Evolutionary conservation across 2,888 invertebrate species (phyloP), one percentile per base, ranked within the genome.

Genomic region (Mythimna impura): DNA sequence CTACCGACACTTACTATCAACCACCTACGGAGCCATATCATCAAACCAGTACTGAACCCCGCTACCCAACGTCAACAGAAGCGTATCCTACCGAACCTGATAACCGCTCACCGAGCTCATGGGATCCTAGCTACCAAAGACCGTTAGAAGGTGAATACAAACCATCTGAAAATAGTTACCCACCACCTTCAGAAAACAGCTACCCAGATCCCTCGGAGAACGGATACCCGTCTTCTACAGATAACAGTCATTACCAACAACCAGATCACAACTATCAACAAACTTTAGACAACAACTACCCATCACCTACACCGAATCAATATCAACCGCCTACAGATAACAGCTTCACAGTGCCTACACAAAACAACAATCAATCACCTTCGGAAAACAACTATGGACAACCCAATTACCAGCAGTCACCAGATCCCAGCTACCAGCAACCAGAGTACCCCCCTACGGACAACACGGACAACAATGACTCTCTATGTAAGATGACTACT

Each of bases 401-500:
- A 69, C 60, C 43, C 6, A 75, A 63, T 52, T 70, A 80, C 47
- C 67, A 82, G 14, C 74, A 74, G 22, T 55, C 71, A 0, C 61
- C 64, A 65, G 81, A 85, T 63, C 60, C 72, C n/a, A 43, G 36
- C 61, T 78, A 71, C 66, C 71, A 80, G 34, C 76, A 68, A 34
- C 66, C 78, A 34, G 67, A 79, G 22, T 72, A 79, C 57, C 70
- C 73, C 60, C 76, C 70, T 34, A 71, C 77, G n/a, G 86, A 87
- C 34, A 84, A 80, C 62, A 71, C 77, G 17, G 86, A 87, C 25
- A 84, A 80, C 62, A 77, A 83, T 60, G 92, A 92, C 69, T 71
- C 88, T 47, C 79, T 88, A 83, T 91, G 95, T 95, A 91, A 92
- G 94, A 76, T 64, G 9, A 54, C 20, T 71, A 47, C 50, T 54